These are phyloP conservation scores for Aporrectodea caliginosa DNA, from an alignment of 1,140 invertebrate genomes.

Conservation along the genomic window DNA sequence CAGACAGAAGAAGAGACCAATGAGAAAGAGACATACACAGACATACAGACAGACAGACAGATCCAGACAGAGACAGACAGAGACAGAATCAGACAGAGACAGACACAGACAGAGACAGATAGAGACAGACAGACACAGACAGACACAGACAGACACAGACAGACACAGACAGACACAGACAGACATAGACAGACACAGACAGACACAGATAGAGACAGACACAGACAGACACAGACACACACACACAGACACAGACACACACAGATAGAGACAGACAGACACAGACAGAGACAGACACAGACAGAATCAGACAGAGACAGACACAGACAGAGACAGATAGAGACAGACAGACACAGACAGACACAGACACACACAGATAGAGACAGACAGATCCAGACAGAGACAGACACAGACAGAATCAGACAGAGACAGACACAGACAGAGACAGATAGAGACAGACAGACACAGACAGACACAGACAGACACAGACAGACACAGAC, in stretches of 20 bases:
- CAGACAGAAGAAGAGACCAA: background rate
- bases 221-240: background rate
- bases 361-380: background rate
- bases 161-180: background rate
- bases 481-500: background rate
- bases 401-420: background rate
- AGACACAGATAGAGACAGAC: slow-evolving; percentile 8
- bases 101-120: slow-evolving; percentile 4
- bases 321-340: no score
- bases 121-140: background rate
- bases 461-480: slow-evolving; percentile 1
- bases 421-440: background rate
- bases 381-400: slow-evolving; percentile 15
- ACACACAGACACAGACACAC: background rate
- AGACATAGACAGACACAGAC: slow-evolving; percentile 1
- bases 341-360: slow-evolving; percentile 3
- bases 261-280: no score
- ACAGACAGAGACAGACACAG: no score
- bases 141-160: background rate
- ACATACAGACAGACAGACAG: slow-evolving; percentile 6
- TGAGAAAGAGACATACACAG: background rate
- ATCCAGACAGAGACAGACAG: background rate
- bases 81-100: slow-evolving; percentile 5
- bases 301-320: no score
- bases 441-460: slow-evolving; percentile 19